Percentiles rank a stretch among this genome's conserved stretches.
Evolutionary conservation across 2,888 invertebrate species (phyloP).

Genomic region (Temnothorax unifasciatus): DNA sequence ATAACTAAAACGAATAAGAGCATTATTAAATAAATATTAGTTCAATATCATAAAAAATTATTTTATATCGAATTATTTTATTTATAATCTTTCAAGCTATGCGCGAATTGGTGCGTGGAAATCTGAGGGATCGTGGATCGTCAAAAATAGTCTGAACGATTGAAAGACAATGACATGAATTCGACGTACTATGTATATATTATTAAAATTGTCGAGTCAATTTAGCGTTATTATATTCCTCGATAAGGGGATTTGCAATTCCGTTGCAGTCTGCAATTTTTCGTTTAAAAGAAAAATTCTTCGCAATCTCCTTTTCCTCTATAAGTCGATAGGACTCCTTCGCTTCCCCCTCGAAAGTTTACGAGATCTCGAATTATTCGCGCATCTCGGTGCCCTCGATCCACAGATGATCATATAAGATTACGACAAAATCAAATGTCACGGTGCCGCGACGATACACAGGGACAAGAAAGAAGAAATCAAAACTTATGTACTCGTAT

Average conservation of each 20-base stretch:
- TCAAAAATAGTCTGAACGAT: background rate
- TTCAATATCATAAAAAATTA: background rate
- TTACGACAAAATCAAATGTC: background rate
- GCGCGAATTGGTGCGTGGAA: background rate
- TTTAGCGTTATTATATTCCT: background rate
- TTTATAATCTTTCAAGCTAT: background rate
- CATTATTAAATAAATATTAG: background rate
- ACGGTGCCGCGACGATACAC: too few species aligned
- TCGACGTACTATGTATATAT: background rate
- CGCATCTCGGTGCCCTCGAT: background rate
- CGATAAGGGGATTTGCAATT: background rate
- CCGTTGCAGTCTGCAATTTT: background rate
- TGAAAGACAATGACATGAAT: background rate
- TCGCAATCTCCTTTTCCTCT: background rate
- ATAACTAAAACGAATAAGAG: background rate
- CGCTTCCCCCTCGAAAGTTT: background rate
- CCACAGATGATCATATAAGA: background rate
- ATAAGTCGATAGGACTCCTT: background rate
- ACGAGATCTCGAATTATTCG: background rate
- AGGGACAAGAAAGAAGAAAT: too few species aligned
- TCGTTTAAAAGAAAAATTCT: background rate
- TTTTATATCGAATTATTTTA: constrained; percentile 13
- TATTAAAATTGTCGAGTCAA: too few species aligned
- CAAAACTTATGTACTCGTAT: too few species aligned
- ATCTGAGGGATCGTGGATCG: background rate